Conservation (phyloP, 2,888 invertebrate genomes). For the Dolomedes plantarius region DNA sequence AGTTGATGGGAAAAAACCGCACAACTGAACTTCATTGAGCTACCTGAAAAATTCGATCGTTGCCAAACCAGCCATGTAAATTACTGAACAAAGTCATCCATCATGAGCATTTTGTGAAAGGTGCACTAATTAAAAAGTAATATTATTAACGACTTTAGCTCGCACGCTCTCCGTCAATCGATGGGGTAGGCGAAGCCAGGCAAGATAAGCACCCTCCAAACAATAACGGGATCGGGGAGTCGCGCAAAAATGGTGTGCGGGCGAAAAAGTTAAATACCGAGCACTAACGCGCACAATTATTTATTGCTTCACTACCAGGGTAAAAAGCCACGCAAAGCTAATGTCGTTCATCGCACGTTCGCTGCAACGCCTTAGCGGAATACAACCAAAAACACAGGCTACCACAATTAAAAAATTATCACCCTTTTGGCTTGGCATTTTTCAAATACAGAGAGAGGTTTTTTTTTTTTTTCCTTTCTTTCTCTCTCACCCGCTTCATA, state of each 20-base stretch:
- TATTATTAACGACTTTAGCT: constrained; percentile 66
- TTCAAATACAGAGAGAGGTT: too few species aligned
- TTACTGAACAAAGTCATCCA: constrained; percentile 47
- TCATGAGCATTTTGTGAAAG: constrained; percentile 53
- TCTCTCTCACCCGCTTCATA: too few species aligned
- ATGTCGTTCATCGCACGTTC: too few species aligned
- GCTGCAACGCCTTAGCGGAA: too few species aligned
- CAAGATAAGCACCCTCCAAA: constrained; percentile 53
- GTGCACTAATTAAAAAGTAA: constrained; percentile 67
- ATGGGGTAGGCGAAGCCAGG: not conserved
- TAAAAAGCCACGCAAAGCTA: not conserved
- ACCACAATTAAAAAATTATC: too few species aligned
- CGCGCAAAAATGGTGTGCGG: constrained; percentile 36
- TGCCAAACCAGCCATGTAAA: constrained; percentile 47
- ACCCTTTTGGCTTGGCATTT: too few species aligned
- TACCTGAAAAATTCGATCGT: constrained; percentile 63
- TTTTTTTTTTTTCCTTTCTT: too few species aligned
- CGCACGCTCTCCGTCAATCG: constrained; percentile 17
- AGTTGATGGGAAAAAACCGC: constrained; percentile 3
- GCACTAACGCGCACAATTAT: constrained; percentile 29
- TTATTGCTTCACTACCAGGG: constrained; percentile 15
- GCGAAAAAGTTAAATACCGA: constrained; percentile 51
- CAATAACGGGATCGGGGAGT: constrained; percentile 42
- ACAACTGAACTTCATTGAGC: constrained; percentile 12
- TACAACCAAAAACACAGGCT: too few species aligned